A percentile compares a stretch with the other conserved stretches of the same genome.
Evolutionary conservation across 2,888 invertebrate genomes (phyloP).

Genomic region (Ormyrus pomaceus): DNA sequence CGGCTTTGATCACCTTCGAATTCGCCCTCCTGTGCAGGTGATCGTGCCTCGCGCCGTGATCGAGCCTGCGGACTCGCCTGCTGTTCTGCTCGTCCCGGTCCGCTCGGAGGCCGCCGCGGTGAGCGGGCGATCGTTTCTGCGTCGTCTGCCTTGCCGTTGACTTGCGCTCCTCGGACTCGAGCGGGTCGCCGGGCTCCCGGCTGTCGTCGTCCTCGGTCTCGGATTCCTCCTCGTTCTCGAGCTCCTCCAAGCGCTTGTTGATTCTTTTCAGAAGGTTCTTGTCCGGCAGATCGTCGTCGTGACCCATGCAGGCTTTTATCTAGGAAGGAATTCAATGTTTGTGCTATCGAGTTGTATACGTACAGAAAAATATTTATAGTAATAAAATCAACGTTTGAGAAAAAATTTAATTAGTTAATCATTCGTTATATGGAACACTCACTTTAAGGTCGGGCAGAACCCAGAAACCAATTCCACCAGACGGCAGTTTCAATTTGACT

Average conservation of each 20-base stretch:
- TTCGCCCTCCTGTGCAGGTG: too few species aligned
- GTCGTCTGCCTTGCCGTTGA: not conserved
- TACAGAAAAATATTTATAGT: too few species aligned
- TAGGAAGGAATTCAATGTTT: slow-evolving; percentile 43
- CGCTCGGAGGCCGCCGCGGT: slow-evolving; percentile 26
- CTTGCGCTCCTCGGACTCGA: slow-evolving; percentile 33
- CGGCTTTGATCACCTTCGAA: too few species aligned
- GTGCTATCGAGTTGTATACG: not conserved
- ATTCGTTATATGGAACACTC: slow-evolving; percentile 62
- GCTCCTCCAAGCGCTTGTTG: slow-evolving; percentile 58
- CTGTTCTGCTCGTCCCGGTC: slow-evolving; percentile 8
- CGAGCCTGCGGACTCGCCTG: slow-evolving; percentile 1
- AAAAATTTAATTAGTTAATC: not conserved
- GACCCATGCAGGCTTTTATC: slow-evolving; percentile 65
- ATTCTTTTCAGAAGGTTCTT: slow-evolving; percentile 58
- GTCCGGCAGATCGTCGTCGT: slow-evolving; percentile 57
- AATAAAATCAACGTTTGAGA: not conserved
- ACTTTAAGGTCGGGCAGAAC: slow-evolving; percentile 82
- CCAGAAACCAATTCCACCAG: slow-evolving; percentile 86
- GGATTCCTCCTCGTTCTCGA: slow-evolving; percentile 54
- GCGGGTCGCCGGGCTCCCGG: not conserved
- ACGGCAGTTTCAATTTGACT: slow-evolving; percentile 80
- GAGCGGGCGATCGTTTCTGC: not conserved
- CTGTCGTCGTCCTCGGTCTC: slow-evolving; percentile 48
- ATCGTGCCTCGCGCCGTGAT: slow-evolving; percentile 2